Evolutionary conservation across 2,888 invertebrate genomes (phyloP).

Genomic region (Pristionchus fissidentatus): DNA sequence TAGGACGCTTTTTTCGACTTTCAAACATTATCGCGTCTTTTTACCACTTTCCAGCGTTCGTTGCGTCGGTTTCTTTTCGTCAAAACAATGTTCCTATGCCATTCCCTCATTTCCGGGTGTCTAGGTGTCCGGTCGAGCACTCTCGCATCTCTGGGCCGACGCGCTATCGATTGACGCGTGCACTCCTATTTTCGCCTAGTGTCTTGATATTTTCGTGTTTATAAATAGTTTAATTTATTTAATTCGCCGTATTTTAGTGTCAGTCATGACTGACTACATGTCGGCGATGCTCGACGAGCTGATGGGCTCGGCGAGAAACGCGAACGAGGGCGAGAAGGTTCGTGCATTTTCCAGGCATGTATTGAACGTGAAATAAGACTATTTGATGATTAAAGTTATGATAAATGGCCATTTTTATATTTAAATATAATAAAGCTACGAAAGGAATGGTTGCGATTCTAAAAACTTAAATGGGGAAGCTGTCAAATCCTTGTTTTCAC

Average conservation of each 20-base stretch:
- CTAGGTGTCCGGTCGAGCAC: background rate
- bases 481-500: no score
- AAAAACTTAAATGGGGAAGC: no score
- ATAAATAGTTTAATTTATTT: background rate
- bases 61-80: background rate
- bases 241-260: background rate
- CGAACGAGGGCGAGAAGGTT: slow-evolving; percentile 51
- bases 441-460: no score
- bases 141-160: background rate
- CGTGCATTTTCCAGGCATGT: no score
- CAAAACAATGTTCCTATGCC: no score
- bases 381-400: no score
- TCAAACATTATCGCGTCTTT: background rate
- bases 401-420: no score
- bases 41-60: background rate
- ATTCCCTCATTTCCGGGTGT: background rate
- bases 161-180: background rate
- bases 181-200: background rate
- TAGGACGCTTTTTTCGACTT: background rate
- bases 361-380: no score
- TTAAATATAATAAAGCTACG: no score
- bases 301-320: slow-evolving; percentile 58
- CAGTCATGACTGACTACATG: slow-evolving; percentile 54
- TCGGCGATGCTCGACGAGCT: slow-evolving; percentile 59
- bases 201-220: background rate